Evolutionary conservation across 92 coral and sea anemone species (phyloP), one percentile per base, ranked within the genome.

Genomic region (Zoanthus sansibaricus): DNA sequence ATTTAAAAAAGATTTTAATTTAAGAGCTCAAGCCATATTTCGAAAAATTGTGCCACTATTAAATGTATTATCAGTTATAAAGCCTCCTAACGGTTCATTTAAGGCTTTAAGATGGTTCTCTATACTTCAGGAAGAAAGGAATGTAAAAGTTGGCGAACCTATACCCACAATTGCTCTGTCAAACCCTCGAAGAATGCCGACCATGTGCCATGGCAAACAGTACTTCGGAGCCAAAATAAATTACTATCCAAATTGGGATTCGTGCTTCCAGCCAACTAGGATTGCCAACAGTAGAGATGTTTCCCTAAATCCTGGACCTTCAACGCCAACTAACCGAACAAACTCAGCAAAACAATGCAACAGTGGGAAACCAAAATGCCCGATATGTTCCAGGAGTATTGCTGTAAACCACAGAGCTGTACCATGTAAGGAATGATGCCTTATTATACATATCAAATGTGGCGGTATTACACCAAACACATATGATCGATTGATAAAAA

Each of bases 371-470:
- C 62, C 79, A 76, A 86, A 54, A 77, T 90, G 90, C 71, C 30
- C 68, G 31, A 84, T 90, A 48, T 90, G 87, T 46, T 42, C 64
- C 9, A 71, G 88, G 18, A 78, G 59, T 21, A 18, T 89, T 0
- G 92, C 89, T 20, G 21, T 73, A 4, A 86, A 89, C 48, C 89
- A 89, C 89, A 72, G 89, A 78, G 89, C 92, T 33, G 78, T 89
- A 30, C 48, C 13, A 6, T 89, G 89, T 45, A 79, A 89, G n/a
- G 47, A 42, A 33, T 77, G 92, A 25, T 51, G 56, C 31, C 82
- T 56, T 55, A 62, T 82, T 0, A 82, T 74, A n/a, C 87, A 80
- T 75, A 89, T 85, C 58, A 89, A 89, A 76, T 85, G 92, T 44
- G 84, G 88, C 7, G 21, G 71, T 52, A 70, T 88, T 77, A 20